phyloP scores from a whole-genome alignment of 2,888 invertebrate species.

The Trichacis sp. region DNA sequence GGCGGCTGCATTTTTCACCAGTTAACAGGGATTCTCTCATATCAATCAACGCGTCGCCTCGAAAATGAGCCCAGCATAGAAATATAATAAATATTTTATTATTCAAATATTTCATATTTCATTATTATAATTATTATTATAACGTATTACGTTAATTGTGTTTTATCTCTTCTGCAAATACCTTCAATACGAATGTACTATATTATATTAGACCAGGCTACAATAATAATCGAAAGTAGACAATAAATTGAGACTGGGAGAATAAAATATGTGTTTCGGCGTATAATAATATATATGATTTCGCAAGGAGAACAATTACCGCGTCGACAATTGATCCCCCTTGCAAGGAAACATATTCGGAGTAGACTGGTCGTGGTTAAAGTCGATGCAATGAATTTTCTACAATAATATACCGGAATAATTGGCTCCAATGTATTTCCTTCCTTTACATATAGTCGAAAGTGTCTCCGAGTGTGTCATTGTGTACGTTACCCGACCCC shows the following conservation, averaged over 20 bases:
- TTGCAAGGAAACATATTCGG: slow-evolving; percentile 2
- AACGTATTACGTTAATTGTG: slow-evolving; percentile 42
- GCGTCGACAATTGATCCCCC: slow-evolving; percentile 12
- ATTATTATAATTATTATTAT: no score
- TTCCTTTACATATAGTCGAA: slow-evolving; percentile 44
- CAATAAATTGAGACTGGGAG: no score
- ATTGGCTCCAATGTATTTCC: slow-evolving; percentile 46
- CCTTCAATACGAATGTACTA: slow-evolving; percentile 65
- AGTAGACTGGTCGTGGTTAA: slow-evolving; percentile 22
- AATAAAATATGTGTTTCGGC: no score
- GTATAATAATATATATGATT: slow-evolving; percentile 1
- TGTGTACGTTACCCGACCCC: slow-evolving; percentile 17
- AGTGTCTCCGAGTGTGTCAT: slow-evolving; percentile 32
- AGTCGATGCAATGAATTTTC: slow-evolving; percentile 32
- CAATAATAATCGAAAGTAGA: slow-evolving; percentile 48
- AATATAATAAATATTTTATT: slow-evolving; percentile 66
- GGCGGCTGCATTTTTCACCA: slow-evolving; percentile 67
- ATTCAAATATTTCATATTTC: no score
- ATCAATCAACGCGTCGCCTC: slow-evolving; percentile 68
- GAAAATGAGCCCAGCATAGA: slow-evolving; percentile 68
- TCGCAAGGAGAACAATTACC: slow-evolving; percentile 50
- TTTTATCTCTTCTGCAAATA: slow-evolving; percentile 42
- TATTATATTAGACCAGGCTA: slow-evolving; percentile 60
- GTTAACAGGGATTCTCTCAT: slow-evolving; percentile 68
- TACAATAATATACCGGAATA: slow-evolving; percentile 44